A percentile compares a stretch with the other conserved stretches of the same genome.
phyloP scores from a whole-genome alignment of 2,797 vertebrate species.

The Rousettus madagascariensis region DNA sequence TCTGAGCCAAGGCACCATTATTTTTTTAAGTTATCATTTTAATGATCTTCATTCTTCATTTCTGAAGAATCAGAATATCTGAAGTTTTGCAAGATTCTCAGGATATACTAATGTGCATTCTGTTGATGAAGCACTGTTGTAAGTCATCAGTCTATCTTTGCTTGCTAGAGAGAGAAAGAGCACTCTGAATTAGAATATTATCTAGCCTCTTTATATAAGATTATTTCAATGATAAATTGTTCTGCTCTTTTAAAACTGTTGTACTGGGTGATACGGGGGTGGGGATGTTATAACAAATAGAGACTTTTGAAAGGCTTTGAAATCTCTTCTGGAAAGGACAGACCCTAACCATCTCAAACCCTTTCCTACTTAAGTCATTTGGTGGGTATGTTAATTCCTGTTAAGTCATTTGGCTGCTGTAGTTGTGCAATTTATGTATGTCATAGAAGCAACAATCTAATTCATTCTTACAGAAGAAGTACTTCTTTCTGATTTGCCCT shows the following conservation, averaged over 20 bases:
- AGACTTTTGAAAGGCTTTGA: slow-evolving; percentile 15
- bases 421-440: background rate
- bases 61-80: slow-evolving; percentile 46
- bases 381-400: background rate
- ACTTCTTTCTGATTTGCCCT: slow-evolving; percentile 17
- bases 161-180: background rate
- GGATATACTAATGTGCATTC: background rate
- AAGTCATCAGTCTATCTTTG: slow-evolving; percentile 9
- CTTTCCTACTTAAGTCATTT: background rate
- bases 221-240: slow-evolving; percentile 21
- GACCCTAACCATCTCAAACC: background rate
- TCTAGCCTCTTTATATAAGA: background rate
- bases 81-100: slow-evolving; percentile 9
- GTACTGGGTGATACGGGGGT: background rate
- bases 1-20: background rate
- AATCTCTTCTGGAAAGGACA: background rate
- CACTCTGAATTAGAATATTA: background rate
- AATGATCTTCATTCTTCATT: slow-evolving; percentile 21
- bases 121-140: background rate
- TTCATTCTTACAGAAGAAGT: background rate
- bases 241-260: slow-evolving; percentile 21
- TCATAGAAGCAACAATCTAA: background rate
- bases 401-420: background rate
- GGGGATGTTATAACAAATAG: background rate
- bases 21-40: slow-evolving; percentile 36